Conservation (phyloP, 2,888 invertebrate genomes). For the Aplocera efformata region DNA sequence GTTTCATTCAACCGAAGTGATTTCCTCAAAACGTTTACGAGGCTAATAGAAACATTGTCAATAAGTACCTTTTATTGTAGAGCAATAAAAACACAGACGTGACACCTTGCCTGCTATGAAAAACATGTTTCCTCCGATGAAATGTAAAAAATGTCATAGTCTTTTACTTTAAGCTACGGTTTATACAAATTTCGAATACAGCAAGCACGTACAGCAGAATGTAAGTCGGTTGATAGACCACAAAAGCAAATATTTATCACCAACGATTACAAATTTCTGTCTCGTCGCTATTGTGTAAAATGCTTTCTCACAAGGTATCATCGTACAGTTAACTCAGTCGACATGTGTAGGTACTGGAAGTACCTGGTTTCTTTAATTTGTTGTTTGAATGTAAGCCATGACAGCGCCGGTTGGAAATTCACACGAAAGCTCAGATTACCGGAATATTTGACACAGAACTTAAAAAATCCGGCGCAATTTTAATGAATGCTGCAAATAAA, state of each 20-base stretch:
- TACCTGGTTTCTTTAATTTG: conserved; percentile 7
- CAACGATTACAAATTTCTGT: background rate
- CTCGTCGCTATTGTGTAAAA: conserved; percentile 4
- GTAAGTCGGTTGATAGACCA: background rate
- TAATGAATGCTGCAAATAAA: background rate
- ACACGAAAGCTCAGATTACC: conserved; percentile 7
- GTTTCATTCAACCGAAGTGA: too few species aligned
- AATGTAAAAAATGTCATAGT: too few species aligned
- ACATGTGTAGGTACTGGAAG: conserved; percentile 2
- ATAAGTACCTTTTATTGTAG: conserved; percentile 1
- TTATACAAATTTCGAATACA: too few species aligned
- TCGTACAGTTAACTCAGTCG: conserved; percentile 9
- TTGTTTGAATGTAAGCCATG: conserved; percentile 10
- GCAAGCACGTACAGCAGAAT: too few species aligned
- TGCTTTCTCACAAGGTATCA: conserved; percentile 5
- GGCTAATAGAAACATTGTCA: background rate
- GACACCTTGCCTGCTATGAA: background rate
- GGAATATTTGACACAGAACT: conserved; percentile 3
- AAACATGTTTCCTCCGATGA: too few species aligned
- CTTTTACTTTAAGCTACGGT: too few species aligned
- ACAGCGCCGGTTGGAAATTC: conserved; percentile 7
- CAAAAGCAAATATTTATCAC: background rate
- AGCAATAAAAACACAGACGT: conserved; percentile 6
- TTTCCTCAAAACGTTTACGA: background rate
- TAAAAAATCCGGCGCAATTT: conserved; percentile 4